Evolutionary conservation across 2,113 vertebrate species (phyloP), one percentile per base, ranked within the genome.

Genomic region (Strix uralensis): DNA sequence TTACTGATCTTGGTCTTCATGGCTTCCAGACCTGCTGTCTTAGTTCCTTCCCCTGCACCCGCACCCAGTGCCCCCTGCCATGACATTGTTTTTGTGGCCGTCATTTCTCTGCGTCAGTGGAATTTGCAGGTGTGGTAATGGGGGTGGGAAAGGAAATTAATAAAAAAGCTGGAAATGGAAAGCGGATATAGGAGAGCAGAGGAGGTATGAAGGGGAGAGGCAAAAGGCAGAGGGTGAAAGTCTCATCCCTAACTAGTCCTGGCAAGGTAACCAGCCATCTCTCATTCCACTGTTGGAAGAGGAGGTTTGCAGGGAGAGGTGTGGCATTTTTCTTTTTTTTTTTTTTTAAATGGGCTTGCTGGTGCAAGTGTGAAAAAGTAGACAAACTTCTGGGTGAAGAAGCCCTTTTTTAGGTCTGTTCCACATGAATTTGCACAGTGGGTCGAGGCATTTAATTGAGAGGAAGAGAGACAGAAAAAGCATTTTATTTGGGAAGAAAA

Each of bases 21-120:
- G 0, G 14, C 51, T 72, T 81, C 20, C 62, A 75, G 62, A 42
- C 16, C n/a, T 0, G 0, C 36, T 0, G 2, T 46, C 54, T n/a
- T 10, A 26, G 78, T 87, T 94, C 84, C 59, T 91, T 94, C 51
- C 69, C 8, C 52, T 63, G 22, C 34, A 34, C 51, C 20, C 9
- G 5, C 38, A 54, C 30, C 70, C 11, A 3, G 15, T 89, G 72
- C 34, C 49, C 59, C 19, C 47, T 91, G 69, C 52, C 40, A 16
- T 22, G 19, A 10, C 36, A 6, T 47, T 77, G 75, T 21, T 40
- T 86, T 78, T 69, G 11, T n/a, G 42, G 9, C 42, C 2, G 3
- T 51, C 8, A 42, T 47, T 74, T 90, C 70, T 79, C 26, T 1
- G 0, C 1, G 18, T 65, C 42, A 40, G 25, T 90, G 54, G 44